These are phyloP conservation scores for Coracopsis vasa DNA, from an alignment of 2,113 vertebrate genomes.

Conservation along the genomic window DNA sequence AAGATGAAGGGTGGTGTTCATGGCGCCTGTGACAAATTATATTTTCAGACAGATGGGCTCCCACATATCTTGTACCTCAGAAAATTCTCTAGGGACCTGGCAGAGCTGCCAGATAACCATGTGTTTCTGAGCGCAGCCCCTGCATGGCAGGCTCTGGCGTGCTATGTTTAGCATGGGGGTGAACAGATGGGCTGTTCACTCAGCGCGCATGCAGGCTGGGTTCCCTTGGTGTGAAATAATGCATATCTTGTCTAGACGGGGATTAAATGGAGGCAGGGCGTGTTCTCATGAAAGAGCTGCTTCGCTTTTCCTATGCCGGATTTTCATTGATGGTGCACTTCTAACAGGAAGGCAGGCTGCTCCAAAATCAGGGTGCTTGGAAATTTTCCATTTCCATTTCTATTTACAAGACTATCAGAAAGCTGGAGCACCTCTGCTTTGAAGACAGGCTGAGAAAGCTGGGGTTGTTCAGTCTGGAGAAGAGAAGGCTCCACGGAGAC, in stretches of 20 bases:
- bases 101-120: background rate
- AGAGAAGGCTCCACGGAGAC: background rate
- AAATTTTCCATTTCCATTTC: background rate
- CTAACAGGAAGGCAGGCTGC: background rate
- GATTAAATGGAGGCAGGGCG: background rate
- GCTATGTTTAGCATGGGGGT: background rate
- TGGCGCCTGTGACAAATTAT: background rate
- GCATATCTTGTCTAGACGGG: background rate
- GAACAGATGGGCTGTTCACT: slow-evolving; percentile 10
- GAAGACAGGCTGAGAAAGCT: background rate
- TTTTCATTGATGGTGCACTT: background rate
- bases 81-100: background rate
- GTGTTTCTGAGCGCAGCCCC: background rate
- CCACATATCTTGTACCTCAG: background rate
- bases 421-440: background rate
- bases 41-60: background rate
- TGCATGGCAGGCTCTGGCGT: background rate
- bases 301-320: background rate
- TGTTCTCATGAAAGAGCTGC: background rate
- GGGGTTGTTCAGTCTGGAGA: background rate
- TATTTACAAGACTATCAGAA: background rate
- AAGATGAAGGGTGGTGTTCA: background rate
- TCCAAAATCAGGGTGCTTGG: background rate
- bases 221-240: background rate
- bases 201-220: background rate